Conservation (phyloP, 2,888 invertebrate genomes). For the Dolichomitus sp. region DNA sequence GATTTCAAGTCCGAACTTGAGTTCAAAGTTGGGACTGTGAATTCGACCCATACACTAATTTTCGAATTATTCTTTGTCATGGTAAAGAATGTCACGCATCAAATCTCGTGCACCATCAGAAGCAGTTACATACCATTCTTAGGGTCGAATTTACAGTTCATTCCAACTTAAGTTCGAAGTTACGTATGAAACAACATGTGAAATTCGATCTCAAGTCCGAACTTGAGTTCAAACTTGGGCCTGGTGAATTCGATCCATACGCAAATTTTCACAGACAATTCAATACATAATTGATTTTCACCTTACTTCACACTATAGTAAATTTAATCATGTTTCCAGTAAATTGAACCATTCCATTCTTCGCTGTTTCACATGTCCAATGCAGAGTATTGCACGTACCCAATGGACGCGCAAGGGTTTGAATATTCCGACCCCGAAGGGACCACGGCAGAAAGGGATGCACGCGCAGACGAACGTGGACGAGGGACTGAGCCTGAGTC, state of each 20-base stretch:
- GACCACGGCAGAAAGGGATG: conserved; percentile 29
- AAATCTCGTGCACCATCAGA: too few species aligned
- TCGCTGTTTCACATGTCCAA: conserved; percentile 1
- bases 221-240: too few species aligned
- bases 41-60: too few species aligned
- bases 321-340: conserved; percentile 15
- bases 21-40: too few species aligned
- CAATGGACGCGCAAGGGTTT: conserved; percentile 44
- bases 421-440: conserved; percentile 51
- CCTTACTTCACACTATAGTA: neutral
- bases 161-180: too few species aligned
- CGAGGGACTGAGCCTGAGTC: conserved; percentile 21
- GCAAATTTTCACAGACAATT: neutral
- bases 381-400: conserved; percentile 33
- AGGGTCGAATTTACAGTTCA: too few species aligned
- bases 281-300: neutral
- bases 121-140: too few species aligned
- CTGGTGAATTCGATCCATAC: neutral
- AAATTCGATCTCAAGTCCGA: too few species aligned
- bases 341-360: conserved; percentile 14
- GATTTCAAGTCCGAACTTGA: too few species aligned
- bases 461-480: conserved; percentile 31
- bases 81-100: too few species aligned
- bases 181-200: too few species aligned
- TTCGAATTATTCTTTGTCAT: too few species aligned